phyloP scores from a whole-genome alignment of 92 coral and sea anemone genomes.

The Heteractis magnifica region DNA sequence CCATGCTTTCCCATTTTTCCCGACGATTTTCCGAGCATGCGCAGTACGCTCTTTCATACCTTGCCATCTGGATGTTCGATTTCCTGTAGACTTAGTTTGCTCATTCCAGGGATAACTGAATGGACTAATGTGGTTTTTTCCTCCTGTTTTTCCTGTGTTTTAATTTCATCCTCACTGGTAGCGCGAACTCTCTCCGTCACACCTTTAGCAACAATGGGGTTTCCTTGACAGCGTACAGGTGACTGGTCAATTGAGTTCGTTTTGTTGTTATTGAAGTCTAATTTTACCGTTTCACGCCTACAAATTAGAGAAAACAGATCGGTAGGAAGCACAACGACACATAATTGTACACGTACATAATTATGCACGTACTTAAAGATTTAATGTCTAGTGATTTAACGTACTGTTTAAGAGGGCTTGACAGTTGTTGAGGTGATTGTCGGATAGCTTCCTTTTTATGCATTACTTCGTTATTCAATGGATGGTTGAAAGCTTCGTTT shows the following conservation, averaged over 20 bases:
- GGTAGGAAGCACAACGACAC: neutral
- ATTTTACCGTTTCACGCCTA: neutral
- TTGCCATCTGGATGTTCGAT: slow-evolving; percentile 49
- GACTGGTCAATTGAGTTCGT: neutral
- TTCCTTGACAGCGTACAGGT: neutral
- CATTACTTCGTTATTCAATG: slow-evolving; percentile 1
- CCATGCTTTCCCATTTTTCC: no score
- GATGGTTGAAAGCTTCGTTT: slow-evolving; percentile 11
- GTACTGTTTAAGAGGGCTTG: slow-evolving; percentile 23
- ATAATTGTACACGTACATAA: neutral
- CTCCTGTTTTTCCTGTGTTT: neutral
- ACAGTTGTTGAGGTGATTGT: neutral
- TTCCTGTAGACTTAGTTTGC: slow-evolving; percentile 20
- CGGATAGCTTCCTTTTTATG: neutral
- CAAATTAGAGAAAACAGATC: neutral
- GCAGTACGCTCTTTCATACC: neutral
- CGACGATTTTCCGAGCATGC: no score
- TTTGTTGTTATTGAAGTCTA: neutral
- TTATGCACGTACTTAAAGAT: neutral
- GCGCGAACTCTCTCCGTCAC: neutral
- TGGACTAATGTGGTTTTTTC: neutral
- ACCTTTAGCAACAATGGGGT: neutral
- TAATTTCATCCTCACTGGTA: neutral
- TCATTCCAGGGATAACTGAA: neutral
- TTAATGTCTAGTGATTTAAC: neutral